Evolutionary conservation across 2,888 invertebrate species (phyloP).

Genomic region (Phaonia tiefii): DNA sequence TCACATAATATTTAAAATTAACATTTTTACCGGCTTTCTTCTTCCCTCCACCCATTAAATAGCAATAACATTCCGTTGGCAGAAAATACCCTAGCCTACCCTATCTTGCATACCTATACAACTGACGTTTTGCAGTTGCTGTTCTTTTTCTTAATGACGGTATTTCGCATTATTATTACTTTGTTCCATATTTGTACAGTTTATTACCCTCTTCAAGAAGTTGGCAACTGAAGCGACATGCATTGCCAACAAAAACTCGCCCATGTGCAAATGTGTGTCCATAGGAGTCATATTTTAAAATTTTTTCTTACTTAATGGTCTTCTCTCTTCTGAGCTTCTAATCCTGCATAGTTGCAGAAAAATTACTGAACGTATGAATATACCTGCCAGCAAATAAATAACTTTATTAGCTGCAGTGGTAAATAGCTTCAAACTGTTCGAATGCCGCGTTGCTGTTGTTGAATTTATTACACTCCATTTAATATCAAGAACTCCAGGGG

Average conservation of each 20-base stretch:
- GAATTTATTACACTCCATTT: slow-evolving; percentile 19
- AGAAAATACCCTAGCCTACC: not conserved
- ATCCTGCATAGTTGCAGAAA: slow-evolving; percentile 15
- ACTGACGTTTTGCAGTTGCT: not conserved
- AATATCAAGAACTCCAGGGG: not conserved
- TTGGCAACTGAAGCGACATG: slow-evolving; percentile 10
- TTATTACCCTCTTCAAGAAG: slow-evolving; percentile 20
- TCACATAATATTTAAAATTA: not conserved
- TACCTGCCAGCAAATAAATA: slow-evolving; percentile 31
- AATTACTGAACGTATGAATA: slow-evolving; percentile 5
- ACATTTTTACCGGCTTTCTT: not conserved
- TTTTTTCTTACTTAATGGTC: no score
- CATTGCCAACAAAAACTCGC: slow-evolving; percentile 1
- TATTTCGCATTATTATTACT: slow-evolving; percentile 37
- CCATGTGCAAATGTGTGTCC: no score
- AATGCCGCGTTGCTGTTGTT: not conserved
- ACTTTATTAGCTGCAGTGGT: slow-evolving; percentile 60
- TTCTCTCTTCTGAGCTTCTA: not conserved
- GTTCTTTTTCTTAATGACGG: not conserved
- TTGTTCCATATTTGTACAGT: slow-evolving; percentile 22
- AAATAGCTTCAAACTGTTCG: slow-evolving; percentile 34
- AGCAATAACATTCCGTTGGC: not conserved
- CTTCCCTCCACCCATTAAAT: not conserved
- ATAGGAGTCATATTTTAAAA: no score
- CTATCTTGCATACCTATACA: slow-evolving; percentile 13